Evolutionary conservation across 2,113 vertebrate genomes (phyloP).

Genomic region (Paradisaea rubra): DNA sequence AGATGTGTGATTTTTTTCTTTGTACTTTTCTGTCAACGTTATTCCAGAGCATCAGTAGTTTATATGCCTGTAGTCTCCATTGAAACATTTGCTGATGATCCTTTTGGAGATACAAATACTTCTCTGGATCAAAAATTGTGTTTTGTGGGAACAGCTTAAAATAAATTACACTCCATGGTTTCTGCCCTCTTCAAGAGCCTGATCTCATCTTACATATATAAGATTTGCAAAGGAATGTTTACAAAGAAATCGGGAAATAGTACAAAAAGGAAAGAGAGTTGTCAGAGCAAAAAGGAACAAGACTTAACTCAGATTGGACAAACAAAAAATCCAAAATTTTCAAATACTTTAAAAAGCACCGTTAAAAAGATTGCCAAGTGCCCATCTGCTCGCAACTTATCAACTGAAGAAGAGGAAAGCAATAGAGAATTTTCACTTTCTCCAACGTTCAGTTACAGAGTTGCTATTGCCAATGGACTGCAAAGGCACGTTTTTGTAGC

Average conservation of each 20-base stretch:
- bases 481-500: conserved; percentile 76
- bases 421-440: conserved; percentile 90
- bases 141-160: conserved; percentile 54
- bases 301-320: conserved; percentile 76
- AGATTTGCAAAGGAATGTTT: conserved; percentile 99
- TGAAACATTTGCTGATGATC: conserved; percentile 35
- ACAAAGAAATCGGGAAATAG: conserved; percentile 96
- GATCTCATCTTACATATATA: conserved; percentile 85
- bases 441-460: conserved; percentile 95
- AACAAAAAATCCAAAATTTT: conserved; percentile 81
- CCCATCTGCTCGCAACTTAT: conserved; percentile 86
- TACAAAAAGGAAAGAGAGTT: conserved; percentile 90
- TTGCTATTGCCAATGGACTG: conserved; percentile 95
- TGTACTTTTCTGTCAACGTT: neutral
- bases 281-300: conserved; percentile 83
- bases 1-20: neutral
- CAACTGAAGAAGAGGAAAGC: conserved; percentile 80
- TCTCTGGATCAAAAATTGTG: conserved; percentile 29
- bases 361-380: conserved; percentile 92
- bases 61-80: neutral
- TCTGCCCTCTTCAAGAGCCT: conserved; percentile 86
- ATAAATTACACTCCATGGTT: conserved; percentile 87
- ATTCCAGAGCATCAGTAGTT: neutral
- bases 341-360: conserved; percentile 88
- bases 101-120: conserved; percentile 32